Evolutionary conservation across 2,888 invertebrate species (phyloP), one percentile per base, ranked within the genome.

Genomic region (Andrena hattorfiana): DNA sequence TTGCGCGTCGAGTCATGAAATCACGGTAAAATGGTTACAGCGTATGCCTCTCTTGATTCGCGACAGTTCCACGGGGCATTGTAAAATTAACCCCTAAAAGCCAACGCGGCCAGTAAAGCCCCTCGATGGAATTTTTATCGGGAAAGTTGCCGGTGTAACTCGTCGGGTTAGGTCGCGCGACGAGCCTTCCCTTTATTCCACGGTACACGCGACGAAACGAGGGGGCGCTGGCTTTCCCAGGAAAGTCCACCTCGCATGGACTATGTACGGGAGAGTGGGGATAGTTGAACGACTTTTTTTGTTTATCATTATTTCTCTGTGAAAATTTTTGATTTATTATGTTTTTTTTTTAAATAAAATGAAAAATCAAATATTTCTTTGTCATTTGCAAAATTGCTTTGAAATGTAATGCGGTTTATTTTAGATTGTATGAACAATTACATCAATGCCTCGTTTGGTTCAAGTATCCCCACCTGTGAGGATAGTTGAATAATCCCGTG

Each of bases 41-140:
- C 74, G 59, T 23, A 49, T 23, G 35, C 26, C 60, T 48, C 62
- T 30, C 68, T 56, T 69, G 71, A 72, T 74, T 83, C 54, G 69
- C 59, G 54, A 42, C 75, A 67, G 67, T 72, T 81, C 73, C 69
- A 54, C 74, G 35, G 35, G 66, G 28, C 30, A 74, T 71, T 76
- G 77, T 83, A 79, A 85, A 77, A 87, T 87, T 87, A 87, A 84
- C 76, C 78, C 75, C 77, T 71, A 73, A 88, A 86, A 72, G 69
- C 71, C 72, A 56, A 71, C 81, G 75, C 80, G 49, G 72, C 75
- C 51, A 64, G 77, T 81, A 79, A 80, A 86, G 64, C 59, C 68
- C 66, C 70, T 68, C 80, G 82, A 87, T 87, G 85, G 72, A 84
- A 83, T 83, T 83, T 83, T 83, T 83, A 83, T 83, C 83, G 68